These are phyloP conservation scores for Marmota monax DNA, from an alignment of 2,113 vertebrate genomes.

Conservation along the genomic window DNA sequence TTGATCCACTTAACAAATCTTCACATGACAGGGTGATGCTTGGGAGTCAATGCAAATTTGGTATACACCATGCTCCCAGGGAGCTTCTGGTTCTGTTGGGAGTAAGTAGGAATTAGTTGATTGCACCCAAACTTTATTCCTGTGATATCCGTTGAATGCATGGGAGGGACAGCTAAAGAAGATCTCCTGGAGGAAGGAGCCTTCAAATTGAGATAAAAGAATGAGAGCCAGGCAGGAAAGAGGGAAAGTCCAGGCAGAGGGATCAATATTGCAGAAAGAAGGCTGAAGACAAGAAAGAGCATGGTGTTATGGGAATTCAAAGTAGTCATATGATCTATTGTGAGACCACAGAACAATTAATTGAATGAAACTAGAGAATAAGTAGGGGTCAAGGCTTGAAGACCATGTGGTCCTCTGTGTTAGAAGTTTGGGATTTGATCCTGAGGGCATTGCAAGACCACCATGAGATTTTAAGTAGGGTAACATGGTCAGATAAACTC, in stretches of 20 bases:
- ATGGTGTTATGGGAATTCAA: not conserved
- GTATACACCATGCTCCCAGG: not conserved
- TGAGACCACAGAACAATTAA: not conserved
- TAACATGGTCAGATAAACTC: not conserved
- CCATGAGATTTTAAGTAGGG: not conserved
- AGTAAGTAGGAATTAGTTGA: not conserved
- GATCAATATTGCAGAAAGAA: not conserved
- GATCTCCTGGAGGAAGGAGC: not conserved
- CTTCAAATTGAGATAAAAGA: constrained; percentile 28
- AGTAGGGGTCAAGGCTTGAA: not conserved
- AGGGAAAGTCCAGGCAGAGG: not conserved
- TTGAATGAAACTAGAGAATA: not conserved
- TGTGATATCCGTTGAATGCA: not conserved
- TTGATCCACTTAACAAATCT: not conserved
- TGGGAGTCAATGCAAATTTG: not conserved
- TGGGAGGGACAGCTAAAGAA: not conserved
- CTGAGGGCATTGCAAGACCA: not conserved
- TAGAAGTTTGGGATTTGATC: constrained; percentile 1
- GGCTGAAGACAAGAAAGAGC: not conserved
- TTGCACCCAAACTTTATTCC: not conserved
- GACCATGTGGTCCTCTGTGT: not conserved
- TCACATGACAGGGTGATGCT: not conserved
- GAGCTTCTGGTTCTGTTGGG: not conserved
- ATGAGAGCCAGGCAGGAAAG: not conserved
- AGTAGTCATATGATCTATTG: not conserved